These are phyloP conservation scores for Heliocidaris erythrogramma DNA, from an alignment of 35 echinoderm and acorn worm genomes.

Conservation along the genomic window DNA sequence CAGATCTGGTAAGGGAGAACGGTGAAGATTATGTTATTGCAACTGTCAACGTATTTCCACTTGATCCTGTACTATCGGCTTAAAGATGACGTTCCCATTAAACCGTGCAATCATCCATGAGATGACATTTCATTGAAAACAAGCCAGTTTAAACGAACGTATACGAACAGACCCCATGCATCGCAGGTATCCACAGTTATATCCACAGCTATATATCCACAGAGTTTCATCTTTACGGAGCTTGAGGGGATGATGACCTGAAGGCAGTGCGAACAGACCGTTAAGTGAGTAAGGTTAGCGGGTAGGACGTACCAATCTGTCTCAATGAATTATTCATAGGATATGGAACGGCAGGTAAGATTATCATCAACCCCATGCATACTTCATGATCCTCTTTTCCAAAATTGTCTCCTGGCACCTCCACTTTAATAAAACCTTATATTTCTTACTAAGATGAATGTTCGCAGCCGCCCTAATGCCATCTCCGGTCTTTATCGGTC, in stretches of 20 bases:
- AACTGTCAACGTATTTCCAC: not conserved
- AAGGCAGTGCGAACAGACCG: not conserved
- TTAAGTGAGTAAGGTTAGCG: not conserved
- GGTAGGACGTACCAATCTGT: not conserved
- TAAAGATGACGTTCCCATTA: not conserved
- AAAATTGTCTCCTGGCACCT: conserved; percentile 15
- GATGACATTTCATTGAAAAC: not conserved
- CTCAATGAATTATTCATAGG: not conserved
- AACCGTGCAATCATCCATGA: not conserved
- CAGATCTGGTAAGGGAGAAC: not conserved
- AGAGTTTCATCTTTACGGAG: not conserved
- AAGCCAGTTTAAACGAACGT: not conserved
- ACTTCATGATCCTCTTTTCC: not conserved
- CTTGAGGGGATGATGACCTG: not conserved
- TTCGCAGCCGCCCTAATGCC: not conserved
- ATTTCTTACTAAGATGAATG: not conserved
- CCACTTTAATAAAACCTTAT: not conserved
- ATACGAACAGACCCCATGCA: not conserved
- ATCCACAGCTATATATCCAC: not conserved
- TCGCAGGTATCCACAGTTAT: no score
- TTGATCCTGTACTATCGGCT: not conserved
- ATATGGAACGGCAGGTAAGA: not conserved
- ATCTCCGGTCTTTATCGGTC: not conserved
- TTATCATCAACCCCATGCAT: not conserved
- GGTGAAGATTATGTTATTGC: not conserved